Conservation (phyloP, 2,797 vertebrate genomes). For the Podarcis lilfordi region DNA sequence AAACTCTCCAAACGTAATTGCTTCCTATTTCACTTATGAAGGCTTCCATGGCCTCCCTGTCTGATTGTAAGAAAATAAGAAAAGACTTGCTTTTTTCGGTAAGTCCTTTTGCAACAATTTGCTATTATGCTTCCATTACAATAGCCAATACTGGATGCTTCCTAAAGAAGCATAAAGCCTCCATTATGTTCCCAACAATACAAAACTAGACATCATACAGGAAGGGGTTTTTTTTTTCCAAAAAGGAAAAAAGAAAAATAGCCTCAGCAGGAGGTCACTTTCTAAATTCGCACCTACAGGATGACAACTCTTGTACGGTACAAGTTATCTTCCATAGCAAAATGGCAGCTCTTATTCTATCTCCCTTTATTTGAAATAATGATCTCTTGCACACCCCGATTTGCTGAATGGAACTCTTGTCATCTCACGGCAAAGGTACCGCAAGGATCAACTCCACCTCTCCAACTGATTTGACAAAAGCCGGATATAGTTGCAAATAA, state of each 20-base stretch:
- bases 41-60: slow-evolving; percentile 12
- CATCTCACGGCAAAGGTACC: background rate
- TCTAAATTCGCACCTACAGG: background rate
- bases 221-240: background rate
- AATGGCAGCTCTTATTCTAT: slow-evolving; percentile 6
- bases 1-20: background rate
- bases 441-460: background rate
- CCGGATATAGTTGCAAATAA: background rate
- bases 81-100: background rate
- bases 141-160: background rate
- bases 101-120: background rate
- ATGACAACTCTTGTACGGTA: background rate
- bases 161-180: background rate
- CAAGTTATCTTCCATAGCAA: slow-evolving; percentile 15
- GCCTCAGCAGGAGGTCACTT: background rate
- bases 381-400: background rate
- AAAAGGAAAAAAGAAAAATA: background rate
- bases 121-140: slow-evolving; percentile 14
- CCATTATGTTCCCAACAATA: background rate
- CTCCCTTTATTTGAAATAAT: rapidly evolving
- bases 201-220: background rate
- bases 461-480: background rate
- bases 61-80: slow-evolving; percentile 10
- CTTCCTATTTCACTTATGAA: slow-evolving; percentile 23
- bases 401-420: slow-evolving; percentile 1